A percentile compares a stretch with the other conserved stretches of the same genome.
Conservation (phyloP, 1,140 invertebrate genomes). For the Aphelinus certus region DNA sequence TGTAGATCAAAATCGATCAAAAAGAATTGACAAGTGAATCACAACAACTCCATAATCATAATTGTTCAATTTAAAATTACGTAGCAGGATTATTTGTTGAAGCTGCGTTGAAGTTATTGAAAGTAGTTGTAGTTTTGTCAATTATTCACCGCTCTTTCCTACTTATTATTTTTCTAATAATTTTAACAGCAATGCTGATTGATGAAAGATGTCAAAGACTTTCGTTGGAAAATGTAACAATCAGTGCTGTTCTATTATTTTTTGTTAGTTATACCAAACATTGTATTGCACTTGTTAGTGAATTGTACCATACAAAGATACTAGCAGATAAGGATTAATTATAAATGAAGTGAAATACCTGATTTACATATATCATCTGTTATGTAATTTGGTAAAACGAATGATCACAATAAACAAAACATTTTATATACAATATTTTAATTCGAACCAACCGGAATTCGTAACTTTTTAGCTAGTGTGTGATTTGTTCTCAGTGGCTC, state of each 20-base stretch:
- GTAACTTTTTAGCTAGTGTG: conserved; percentile 15
- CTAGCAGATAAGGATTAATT: conserved; percentile 57
- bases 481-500: neutral
- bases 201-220: conserved; percentile 18
- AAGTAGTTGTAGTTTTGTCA: conserved; percentile 18
- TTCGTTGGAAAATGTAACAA: conserved; percentile 25
- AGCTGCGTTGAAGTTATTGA: conserved; percentile 18
- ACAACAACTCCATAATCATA: no score
- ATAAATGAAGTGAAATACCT: conserved; percentile 60
- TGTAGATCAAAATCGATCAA: neutral
- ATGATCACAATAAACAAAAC: conserved; percentile 54
- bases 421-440: conserved; percentile 52
- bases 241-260: conserved; percentile 40
- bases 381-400: conserved; percentile 55
- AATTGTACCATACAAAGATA: conserved; percentile 57
- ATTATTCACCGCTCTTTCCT: conserved; percentile 21
- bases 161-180: conserved; percentile 11
- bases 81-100: conserved; percentile 27
- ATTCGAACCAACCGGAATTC: conserved; percentile 13
- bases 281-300: conserved; percentile 58
- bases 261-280: conserved; percentile 48
- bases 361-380: conserved; percentile 59
- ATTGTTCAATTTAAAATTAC: conserved; percentile 9
- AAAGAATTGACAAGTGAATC: no score
- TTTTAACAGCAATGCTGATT: conserved; percentile 17